These are phyloP conservation scores for Dascyllus trimaculatus DNA, from an alignment of 2,113 vertebrate genomes.

Conservation along the genomic window DNA sequence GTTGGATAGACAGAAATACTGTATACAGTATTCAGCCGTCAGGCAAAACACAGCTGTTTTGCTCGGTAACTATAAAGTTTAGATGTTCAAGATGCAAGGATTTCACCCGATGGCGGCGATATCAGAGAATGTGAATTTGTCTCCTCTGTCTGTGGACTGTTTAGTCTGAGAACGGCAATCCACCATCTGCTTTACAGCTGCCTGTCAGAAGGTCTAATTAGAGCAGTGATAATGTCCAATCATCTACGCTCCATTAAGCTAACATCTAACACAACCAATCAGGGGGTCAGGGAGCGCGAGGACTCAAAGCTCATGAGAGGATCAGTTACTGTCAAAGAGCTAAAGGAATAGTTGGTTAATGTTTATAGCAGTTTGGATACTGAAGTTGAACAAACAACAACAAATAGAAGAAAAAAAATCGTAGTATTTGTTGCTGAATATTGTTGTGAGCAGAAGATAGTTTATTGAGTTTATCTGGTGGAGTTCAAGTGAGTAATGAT, in stretches of 20 bases:
- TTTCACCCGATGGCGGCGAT: conserved; percentile 20
- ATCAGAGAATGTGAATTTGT: conserved; percentile 44
- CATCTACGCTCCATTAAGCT: conserved; percentile 55
- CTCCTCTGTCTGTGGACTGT: conserved; percentile 66
- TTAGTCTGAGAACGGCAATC: conserved; percentile 71
- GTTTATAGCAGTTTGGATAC: neutral
- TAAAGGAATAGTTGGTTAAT: neutral
- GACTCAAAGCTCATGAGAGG: conserved; percentile 4
- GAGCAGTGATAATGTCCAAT: conserved; percentile 64
- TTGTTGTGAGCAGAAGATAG: no score
- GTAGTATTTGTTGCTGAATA: no score
- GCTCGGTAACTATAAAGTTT: neutral
- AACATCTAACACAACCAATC: conserved; percentile 48
- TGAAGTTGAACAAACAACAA: neutral
- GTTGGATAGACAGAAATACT: neutral
- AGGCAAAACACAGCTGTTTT: neutral
- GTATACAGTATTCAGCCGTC: no score
- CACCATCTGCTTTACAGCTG: conserved; percentile 77
- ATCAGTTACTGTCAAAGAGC: conserved; percentile 36
- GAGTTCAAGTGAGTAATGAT: no score
- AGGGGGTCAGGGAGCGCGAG: conserved; percentile 29
- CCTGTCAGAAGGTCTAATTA: conserved; percentile 52
- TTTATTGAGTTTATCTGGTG: no score
- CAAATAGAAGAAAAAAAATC: no score
- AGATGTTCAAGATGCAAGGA: neutral